Evolutionary conservation across 1,140 invertebrate genomes (phyloP), one percentile per base, ranked within the genome.

Genomic region (Euwallacea fornicatus): DNA sequence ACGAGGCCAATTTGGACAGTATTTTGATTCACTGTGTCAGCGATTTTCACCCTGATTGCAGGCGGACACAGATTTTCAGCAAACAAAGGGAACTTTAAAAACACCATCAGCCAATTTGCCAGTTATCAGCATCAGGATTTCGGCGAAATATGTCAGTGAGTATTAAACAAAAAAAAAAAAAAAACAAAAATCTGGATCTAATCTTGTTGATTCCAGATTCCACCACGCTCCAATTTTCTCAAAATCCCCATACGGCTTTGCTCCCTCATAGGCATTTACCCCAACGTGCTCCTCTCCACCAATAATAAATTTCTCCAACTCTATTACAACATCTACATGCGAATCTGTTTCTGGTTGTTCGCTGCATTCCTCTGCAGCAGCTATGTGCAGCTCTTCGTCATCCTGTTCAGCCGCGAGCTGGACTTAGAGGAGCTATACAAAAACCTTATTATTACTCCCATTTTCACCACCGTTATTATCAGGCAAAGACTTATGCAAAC

Each of bases 381-480:
- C 21, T 64, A 47, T 50, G n/a, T 64, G 42, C 44, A 64, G 46
- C 21, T 64, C 2, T 2, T 64, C 4, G 13, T 64, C 6, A 64
- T 64, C 16, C 13, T 64, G 6, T 50, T 3, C 44, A 50, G 43
- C 2, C 11, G 50, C 15, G 11, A 47, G n/a, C 16, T 64, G 3
- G 46, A 64, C 33, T 61, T 42, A 9, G 46, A 50, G 46, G 62
- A 64, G 50, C 21, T 64, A 47, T 64, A 13, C 10, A 64, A 50
- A 21, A 64, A 64, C 21, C 21, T 64, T 3, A 50, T 64, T 13
- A 64, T 64, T 21, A 64, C 46, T 7, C 62, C 62, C 16, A 8
- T 64, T n/a, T 64, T 47, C 11, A 64, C 62, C 10, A 33, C 50
- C 7, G 47, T 43, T 8, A 2, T 64, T 6, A 16, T 64, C 42